phyloP scores from a whole-genome alignment of 2,113 vertebrate species.

The Gallinago media region DNA sequence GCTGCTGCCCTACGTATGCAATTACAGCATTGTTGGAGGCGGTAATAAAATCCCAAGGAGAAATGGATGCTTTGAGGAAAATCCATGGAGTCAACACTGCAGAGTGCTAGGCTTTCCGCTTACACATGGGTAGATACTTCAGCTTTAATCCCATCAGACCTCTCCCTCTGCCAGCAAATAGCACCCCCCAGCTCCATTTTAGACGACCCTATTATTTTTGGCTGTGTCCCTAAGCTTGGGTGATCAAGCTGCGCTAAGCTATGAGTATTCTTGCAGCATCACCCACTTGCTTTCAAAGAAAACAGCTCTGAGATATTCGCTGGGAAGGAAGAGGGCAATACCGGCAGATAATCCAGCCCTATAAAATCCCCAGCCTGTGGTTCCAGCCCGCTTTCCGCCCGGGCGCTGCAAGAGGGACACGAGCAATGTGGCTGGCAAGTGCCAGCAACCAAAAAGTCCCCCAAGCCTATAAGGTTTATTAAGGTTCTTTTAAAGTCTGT shows the following conservation, averaged over 20 bases:
- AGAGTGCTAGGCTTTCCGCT: not conserved
- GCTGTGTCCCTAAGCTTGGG: not conserved
- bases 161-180: not conserved
- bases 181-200: not conserved
- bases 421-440: not conserved
- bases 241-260: not conserved
- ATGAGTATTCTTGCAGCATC: slow-evolving; percentile 9
- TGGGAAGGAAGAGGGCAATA: slow-evolving; percentile 3
- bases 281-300: slow-evolving; percentile 50
- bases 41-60: not conserved
- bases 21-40: not conserved
- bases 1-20: not conserved
- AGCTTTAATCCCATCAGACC: not conserved
- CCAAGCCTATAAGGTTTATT: slow-evolving; percentile 56
- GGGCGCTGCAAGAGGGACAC: not conserved
- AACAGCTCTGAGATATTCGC: not conserved
- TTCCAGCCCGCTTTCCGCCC: not conserved
- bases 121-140: not conserved
- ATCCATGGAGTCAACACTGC: fast-evolving
- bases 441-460: slow-evolving; percentile 39
- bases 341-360: slow-evolving; percentile 29
- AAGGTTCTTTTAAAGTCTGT: slow-evolving; percentile 52
- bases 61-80: slow-evolving; percentile 15
- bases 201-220: slow-evolving; percentile 31
- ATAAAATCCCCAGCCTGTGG: slow-evolving; percentile 32